Evolutionary conservation across 1,140 invertebrate genomes (phyloP).

Genomic region (Ips typographus): DNA sequence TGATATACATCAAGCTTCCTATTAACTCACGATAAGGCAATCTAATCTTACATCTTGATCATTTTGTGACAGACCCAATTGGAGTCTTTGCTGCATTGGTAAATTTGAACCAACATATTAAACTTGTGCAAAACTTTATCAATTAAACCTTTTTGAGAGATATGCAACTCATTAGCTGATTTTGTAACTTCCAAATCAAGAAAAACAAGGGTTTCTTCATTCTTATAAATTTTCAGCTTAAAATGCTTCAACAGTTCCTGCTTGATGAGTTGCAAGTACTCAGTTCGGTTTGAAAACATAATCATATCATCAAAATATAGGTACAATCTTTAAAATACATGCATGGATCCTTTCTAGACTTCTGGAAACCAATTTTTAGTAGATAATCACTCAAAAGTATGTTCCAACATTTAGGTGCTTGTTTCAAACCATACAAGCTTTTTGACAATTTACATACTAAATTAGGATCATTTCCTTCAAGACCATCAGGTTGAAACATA

Average conservation of each 20-base stretch:
- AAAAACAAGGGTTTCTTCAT: background rate
- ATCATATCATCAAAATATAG: background rate
- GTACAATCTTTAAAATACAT: background rate
- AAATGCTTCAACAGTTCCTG: background rate
- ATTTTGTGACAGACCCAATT: background rate
- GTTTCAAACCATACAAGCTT: constrained; percentile 45
- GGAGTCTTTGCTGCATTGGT: no score
- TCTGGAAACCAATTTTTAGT: background rate
- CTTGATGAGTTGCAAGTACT: background rate
- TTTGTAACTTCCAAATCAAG: no score
- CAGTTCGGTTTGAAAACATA: background rate
- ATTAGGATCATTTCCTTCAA: background rate
- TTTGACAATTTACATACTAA: constrained; percentile 24
- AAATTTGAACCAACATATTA: background rate
- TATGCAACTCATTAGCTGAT: no score
- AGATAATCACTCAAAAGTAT: background rate
- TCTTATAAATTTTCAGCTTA: background rate
- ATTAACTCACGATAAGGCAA: constrained; percentile 48
- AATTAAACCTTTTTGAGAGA: background rate
- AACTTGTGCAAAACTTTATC: background rate
- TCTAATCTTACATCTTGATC: background rate
- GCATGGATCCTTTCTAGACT: background rate
- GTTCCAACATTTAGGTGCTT: constrained; percentile 20
- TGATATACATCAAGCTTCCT: constrained; percentile 50
- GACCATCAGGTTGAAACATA: constrained; percentile 25